Base-by-base conservation (phyloP, 2,888 invertebrate genomes). In the Eupsilia transversa region DNA sequence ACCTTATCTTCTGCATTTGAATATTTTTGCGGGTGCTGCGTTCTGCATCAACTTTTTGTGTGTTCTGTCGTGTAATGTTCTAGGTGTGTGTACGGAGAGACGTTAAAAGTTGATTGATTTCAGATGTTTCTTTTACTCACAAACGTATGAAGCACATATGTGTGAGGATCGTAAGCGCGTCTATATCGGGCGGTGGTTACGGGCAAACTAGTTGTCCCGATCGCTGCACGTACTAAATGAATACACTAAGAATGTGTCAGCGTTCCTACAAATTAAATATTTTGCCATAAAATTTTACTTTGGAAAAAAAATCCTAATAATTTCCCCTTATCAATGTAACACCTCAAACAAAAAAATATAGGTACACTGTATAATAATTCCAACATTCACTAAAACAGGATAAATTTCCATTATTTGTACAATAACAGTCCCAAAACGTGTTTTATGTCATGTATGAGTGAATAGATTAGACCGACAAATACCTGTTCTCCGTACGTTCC, bases 381-480 rank as follows among this genome's bases (percentile, higher is more conserved):
- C 10, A 2, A 43, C n/a, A 69, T 46, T 38, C 30, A 56, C 41
- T 43, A 63, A 72, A 67, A 67, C 79, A 46, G 63, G 5, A 72
- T 41, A 68, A n/a, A 59, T 66, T 30, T n/a, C 30, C 27, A 64
- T 54, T 71, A 69, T 57, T 73, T 35, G n/a, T 56, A 73, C 43
- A 72, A 72, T 38, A 77, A 67, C 61, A 70, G 20, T 76, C 65
- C 78, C 80, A 60, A 71, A 74, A 74, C 70, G 77, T 65, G 65
- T n/a, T n/a, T 17, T 49, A 64, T 79, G 65, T 67, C 74, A 49
- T 71, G 64, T 61, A 75, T 60, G 68, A 78, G 63, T 78, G 80
- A 81, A 83, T 83, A 79, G 81, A 79, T 86, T 81, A 77, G 38
- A 79, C 74, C 73, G 81, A 79, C 79, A 74, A 60, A 82, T 84